Base-by-base conservation (phyloP, 2,797 vertebrate genomes). In the Eutrigla gurnardus region DNA sequence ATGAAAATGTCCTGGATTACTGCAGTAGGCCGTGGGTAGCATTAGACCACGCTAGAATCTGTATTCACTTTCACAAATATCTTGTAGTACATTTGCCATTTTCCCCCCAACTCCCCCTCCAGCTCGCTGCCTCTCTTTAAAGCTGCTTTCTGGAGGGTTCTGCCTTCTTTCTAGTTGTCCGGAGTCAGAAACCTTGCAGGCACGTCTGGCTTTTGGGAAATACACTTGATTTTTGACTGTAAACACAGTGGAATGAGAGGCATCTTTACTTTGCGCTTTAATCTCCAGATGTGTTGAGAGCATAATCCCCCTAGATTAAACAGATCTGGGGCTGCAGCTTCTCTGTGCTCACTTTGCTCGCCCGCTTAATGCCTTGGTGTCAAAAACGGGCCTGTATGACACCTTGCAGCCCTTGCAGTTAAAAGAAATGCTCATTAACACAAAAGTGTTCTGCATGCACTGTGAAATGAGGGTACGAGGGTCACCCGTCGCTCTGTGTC, bases 271-370 rank as follows among this genome's bases (percentile, higher is more conserved):
- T 72, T 82, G 57, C 65, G 50, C 37, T 78, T 70, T 79, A 90
- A 89, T 87, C 87, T 76, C 70, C 83, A 84, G 57, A 77, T 73
- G 79, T 78, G 78, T 73, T 37, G 64, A 13, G 32, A 77, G 50
- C 52, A 33, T 88, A 89, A 91, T 91, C 88, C 83, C 36, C 59
- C 25, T 40, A 77, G 85, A 85, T 89, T 82, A 85, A 81, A 80
- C 66, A 32, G 61, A 75, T 92, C 84, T 90, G 88, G 82, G 73
- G 78, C 83, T 37, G 32, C 79, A 59, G 77, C 53, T 49, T 6
- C 39, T 50, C 43, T 83, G 54, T 86, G 83, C 64, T 83, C 73
- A 81, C 80, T 83, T 85, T 61, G 82, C 61, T 46, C 18, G 47
- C 43, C 50, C 54, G 8, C 37, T 36, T 70, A 77, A 68, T 49